phyloP scores from a whole-genome alignment of 2,113 vertebrate species.

The Spea bombifrons region DNA sequence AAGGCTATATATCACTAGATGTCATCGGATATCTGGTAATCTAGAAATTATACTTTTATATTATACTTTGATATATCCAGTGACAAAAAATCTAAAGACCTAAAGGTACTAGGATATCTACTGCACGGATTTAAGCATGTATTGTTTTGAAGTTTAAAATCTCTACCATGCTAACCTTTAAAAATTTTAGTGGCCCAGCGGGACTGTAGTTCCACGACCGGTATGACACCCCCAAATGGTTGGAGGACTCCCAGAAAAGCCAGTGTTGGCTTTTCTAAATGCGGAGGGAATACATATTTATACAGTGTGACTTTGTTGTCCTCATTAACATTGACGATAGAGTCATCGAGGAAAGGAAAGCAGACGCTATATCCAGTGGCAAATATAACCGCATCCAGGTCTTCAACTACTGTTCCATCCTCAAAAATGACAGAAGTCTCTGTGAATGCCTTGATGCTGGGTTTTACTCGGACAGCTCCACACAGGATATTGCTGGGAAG shows the following conservation, averaged over 20 bases:
- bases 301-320: slow-evolving; percentile 65
- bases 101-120: too few species aligned
- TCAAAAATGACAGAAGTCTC: slow-evolving; percentile 73
- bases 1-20: too few species aligned
- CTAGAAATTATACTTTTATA: too few species aligned
- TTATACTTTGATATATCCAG: too few species aligned
- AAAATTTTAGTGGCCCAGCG: slow-evolving; percentile 78
- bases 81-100: too few species aligned
- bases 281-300: slow-evolving; percentile 71
- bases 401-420: slow-evolving; percentile 67
- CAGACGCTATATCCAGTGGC: slow-evolving; percentile 74
- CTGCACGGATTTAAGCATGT: too few species aligned
- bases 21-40: too few species aligned
- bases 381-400: slow-evolving; percentile 76
- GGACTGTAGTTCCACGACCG: slow-evolving; percentile 76
- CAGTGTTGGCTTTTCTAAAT: slow-evolving; percentile 69
- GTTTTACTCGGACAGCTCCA: slow-evolving; percentile 70
- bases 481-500: slow-evolving; percentile 74
- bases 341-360: slow-evolving; percentile 73
- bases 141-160: neutral
- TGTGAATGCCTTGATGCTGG: slow-evolving; percentile 66
- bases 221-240: slow-evolving; percentile 68
- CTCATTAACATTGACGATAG: slow-evolving; percentile 58
- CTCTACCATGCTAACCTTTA: slow-evolving; percentile 61
- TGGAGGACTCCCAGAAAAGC: slow-evolving; percentile 73